Percentiles rank a stretch among this genome's conserved stretches.
These are phyloP conservation scores for Pteropus rufus DNA, from an alignment of 2,797 vertebrate genomes.

Conservation along the genomic window DNA sequence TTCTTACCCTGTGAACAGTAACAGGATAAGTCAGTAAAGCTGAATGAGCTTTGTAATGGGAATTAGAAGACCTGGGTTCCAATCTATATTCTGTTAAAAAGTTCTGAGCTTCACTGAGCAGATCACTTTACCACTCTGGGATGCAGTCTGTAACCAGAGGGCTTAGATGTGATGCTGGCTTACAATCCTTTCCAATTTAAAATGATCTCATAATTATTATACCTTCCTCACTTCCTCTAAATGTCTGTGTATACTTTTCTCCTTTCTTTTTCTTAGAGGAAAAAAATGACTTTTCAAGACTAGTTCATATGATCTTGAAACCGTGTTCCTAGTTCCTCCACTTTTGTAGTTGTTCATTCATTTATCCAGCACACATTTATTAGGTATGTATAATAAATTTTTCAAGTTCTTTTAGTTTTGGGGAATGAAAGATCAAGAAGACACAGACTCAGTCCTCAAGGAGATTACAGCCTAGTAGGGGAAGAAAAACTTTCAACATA, in stretches of 20 bases:
- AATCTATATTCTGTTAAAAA: neutral
- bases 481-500: neutral
- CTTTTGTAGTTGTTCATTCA: neutral
- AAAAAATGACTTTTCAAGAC: neutral
- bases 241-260: neutral
- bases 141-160: neutral
- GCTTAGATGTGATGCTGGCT: neutral
- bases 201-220: neutral
- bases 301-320: neutral
- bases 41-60: neutral
- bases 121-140: neutral
- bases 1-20: neutral
- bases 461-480: neutral
- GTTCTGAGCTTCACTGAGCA: neutral
- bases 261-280: neutral
- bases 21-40: neutral
- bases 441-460: neutral
- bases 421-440: neutral
- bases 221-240: neutral
- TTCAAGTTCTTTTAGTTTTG: neutral
- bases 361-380: neutral
- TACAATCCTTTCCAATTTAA: neutral
- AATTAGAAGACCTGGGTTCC: neutral
- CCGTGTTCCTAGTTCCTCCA: neutral
- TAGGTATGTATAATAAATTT: neutral